Evolutionary conservation across 2,888 invertebrate genomes (phyloP).

Genomic region (Torymus auratus): DNA sequence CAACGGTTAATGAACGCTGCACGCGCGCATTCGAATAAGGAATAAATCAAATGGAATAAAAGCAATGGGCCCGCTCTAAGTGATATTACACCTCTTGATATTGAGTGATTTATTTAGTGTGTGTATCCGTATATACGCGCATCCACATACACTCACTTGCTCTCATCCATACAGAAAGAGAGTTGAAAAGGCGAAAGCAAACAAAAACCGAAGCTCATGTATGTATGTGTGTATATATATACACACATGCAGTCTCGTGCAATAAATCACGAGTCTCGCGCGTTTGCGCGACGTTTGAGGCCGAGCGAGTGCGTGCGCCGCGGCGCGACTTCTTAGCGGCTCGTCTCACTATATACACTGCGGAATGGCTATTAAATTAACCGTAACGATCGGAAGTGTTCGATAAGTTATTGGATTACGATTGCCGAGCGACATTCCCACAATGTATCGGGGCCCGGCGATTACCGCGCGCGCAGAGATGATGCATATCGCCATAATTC

Average conservation of each 20-base stretch:
- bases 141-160: too few relatives aligned
- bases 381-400: slow-evolving; percentile 57
- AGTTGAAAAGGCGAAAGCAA: slow-evolving; percentile 35
- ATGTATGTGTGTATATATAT: too few relatives aligned
- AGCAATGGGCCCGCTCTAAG: slow-evolving; percentile 16
- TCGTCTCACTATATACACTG: background rate
- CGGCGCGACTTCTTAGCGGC: slow-evolving; percentile 22
- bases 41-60: slow-evolving; percentile 43
- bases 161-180: background rate
- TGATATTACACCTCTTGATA: slow-evolving; percentile 52
- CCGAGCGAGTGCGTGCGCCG: slow-evolving; percentile 36
- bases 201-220: slow-evolving; percentile 16
- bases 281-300: slow-evolving; percentile 26
- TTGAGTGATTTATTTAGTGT: slow-evolving; percentile 51
- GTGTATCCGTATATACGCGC: background rate
- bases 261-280: slow-evolving; percentile 52
- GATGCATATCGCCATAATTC: slow-evolving; percentile 70
- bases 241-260: slow-evolving; percentile 25
- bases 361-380: slow-evolving; percentile 56
- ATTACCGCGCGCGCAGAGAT: slow-evolving; percentile 58
- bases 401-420: slow-evolving; percentile 64
- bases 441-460: slow-evolving; percentile 59
- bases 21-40: background rate
- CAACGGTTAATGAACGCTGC: too few relatives aligned
- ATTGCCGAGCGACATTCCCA: slow-evolving; percentile 63